Evolutionary conservation across 2,888 invertebrate genomes (phyloP), one percentile per base, ranked within the genome.

Genomic region (Acanthosoma haemorrhoidale): DNA sequence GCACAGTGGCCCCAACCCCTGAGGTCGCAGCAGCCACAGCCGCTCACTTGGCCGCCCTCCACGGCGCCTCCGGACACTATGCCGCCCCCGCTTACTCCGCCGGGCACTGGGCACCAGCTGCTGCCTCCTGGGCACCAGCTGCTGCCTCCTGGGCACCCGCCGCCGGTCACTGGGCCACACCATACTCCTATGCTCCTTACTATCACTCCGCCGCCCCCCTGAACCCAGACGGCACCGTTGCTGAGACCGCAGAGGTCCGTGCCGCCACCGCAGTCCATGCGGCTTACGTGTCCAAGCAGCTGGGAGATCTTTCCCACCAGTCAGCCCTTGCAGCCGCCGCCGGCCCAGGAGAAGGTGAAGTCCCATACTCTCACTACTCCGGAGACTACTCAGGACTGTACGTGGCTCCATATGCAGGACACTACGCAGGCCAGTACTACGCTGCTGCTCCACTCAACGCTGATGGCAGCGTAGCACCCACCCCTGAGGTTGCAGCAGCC

Each of bases 11-110:
- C 13, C 81, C 81, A 73, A 81, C 81, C 6, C 77, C 81, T 21
- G 81, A 80, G 74, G 80, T 80, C 5, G 77, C 78, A 51, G 78
- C 78, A 70, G 80, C 81, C 41, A 81, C 81, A 72, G 80, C 80
- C 2, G 75, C 78, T 77, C 80, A 80, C 73, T 71, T 73, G 18
- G 71, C 72, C 13, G 71, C 72, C 25, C 39, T 72, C 61, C 21
- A 69, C 38, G 71, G 73, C 29, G 69, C 72, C 59, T 41, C 32
- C 9, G 58, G 18, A 0, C 57, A 16, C 21, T 25, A 4, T 13
- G 32, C 34, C 18, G 57, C 68, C 43, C 39, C 71, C 3, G 36
- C 32, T n/a, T 67, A 68, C 58, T 39, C 71, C n/a, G 34, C 2
- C 43, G 16, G 25, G 25, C 29, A 63, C 3, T n/a, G n/a, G n/a